Evolutionary conservation across 2,888 invertebrate species (phyloP), one percentile per base, ranked within the genome.

Genomic region (Nemotelus pantherinus): DNA sequence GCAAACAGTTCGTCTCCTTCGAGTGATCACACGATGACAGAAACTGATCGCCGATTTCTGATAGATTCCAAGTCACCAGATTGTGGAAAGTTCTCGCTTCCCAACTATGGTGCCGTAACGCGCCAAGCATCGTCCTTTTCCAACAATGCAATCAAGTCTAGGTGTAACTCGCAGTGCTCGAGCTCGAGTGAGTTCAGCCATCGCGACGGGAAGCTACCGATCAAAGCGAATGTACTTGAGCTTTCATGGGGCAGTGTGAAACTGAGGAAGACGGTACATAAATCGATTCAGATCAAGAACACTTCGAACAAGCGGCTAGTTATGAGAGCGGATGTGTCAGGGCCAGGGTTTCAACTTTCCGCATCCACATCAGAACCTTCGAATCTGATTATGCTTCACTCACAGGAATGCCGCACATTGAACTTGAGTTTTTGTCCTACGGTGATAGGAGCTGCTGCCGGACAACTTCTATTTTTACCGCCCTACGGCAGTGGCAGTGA

Each of bases 171-270:
- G 0, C 85, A 86, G n/a, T 85, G 84, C 45, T 86, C 86, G 1
- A 85, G 82, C 77, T 84, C 85, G 0, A 87, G 87, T 77, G 86
- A 87, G 81, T 87, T 86, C 43, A 86, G 84, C 57, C 86, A 86
- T 78, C 83, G 84, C 0, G 85, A 86, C 80, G 85, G 85, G 0
- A 84, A 84, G 75, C 82, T 89, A 7, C 90, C 91, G 0, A 86
- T 92, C 9, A 89, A 90, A 82, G 88, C 90, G 1, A 90, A 90
- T 0, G 88, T 89, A 58, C 86, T 87, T 6, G 89, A 90, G 80
- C 81, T 92, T 4, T 88, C 90, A 25, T 92, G 91, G 91, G 90
- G 89, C 47, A 90, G 91, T 81, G 84, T 90, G 2, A 89, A 89
- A 82, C 83, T 89, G 7, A 89, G 90, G 48, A 90, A 89, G 79